Conservation (phyloP, 2,797 vertebrate species). For the Malurus leucopterus region DNA sequence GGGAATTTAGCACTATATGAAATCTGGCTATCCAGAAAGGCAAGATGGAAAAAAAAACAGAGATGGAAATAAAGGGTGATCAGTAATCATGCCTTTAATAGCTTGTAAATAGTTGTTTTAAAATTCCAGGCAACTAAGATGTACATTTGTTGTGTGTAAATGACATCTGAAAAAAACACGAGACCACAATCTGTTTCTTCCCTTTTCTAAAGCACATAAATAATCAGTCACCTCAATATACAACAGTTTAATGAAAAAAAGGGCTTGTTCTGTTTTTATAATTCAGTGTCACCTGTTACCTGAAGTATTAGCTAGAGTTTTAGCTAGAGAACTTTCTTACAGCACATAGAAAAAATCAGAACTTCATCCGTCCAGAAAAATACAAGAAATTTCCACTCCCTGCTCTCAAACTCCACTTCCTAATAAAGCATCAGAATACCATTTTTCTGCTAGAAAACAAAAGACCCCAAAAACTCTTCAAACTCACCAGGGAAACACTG, state of each 20-base stretch:
- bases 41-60: neutral
- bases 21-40: neutral
- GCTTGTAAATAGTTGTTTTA: conserved; percentile 35
- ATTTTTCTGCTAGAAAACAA: neutral
- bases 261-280: conserved; percentile 13
- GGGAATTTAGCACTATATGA: neutral
- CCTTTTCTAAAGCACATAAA: conserved; percentile 52
- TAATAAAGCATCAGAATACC: neutral
- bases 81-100: conserved; percentile 58
- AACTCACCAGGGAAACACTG: neutral
- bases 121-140: conserved; percentile 47
- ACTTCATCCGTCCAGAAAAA: neutral
- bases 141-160: conserved; percentile 45
- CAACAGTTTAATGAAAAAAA: conserved; percentile 7
- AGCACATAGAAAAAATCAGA: neutral
- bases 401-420: conserved; percentile 7
- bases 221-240: conserved; percentile 23
- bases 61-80: conserved; percentile 5
- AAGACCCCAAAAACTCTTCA: neutral
- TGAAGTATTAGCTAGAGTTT: neutral
- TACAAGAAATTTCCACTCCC: neutral
- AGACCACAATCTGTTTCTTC: conserved; percentile 5
- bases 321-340: neutral
- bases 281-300: conserved; percentile 9
- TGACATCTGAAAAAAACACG: conserved; percentile 22